These are phyloP conservation scores for Siniperca undulata DNA, from an alignment of 2,797 vertebrate species.

Conservation along the genomic window DNA sequence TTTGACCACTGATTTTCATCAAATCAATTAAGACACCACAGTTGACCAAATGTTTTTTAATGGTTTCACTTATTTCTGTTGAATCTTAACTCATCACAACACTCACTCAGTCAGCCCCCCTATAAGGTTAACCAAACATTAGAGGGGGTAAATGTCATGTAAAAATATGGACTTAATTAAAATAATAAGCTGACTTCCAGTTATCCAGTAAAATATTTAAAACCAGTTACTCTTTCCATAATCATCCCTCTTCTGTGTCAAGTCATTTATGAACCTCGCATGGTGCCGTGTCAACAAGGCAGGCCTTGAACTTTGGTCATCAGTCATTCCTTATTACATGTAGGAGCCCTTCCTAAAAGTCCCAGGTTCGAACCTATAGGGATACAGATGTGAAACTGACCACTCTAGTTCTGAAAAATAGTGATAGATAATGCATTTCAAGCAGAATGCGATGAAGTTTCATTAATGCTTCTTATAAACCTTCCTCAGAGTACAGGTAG, in stretches of 20 bases:
- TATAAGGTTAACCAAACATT: conserved; percentile 65
- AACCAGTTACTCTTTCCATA: conserved; percentile 54
- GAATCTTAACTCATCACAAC: conserved; percentile 72
- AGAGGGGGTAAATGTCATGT: conserved; percentile 66
- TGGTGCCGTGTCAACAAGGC: conserved; percentile 48
- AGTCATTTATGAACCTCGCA: conserved; percentile 52
- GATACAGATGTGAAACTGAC: conserved; percentile 48
- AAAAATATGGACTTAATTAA: conserved; percentile 79
- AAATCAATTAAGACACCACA: conserved; percentile 34
- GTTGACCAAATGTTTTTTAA: conserved; percentile 81
- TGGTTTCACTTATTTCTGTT: conserved; percentile 76
- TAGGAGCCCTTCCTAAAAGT: conserved; percentile 61
- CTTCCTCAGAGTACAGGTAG: conserved; percentile 54
- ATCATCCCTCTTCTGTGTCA: conserved; percentile 52
- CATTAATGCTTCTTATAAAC: conserved; percentile 50
- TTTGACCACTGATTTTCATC: neutral
- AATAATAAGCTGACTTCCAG: conserved; percentile 77
- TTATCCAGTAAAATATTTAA: conserved; percentile 76
- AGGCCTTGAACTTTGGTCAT: conserved; percentile 75
- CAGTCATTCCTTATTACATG: conserved; percentile 49
- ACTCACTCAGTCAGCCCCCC: conserved; percentile 67
- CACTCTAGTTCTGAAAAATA: conserved; percentile 52
- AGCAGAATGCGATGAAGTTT: conserved; percentile 63
- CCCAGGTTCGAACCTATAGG: conserved; percentile 40
- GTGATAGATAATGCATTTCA: conserved; percentile 60